These are phyloP conservation scores for Salvelinus namaycush DNA, from an alignment of 2,113 vertebrate genomes.

Conservation along the genomic window DNA sequence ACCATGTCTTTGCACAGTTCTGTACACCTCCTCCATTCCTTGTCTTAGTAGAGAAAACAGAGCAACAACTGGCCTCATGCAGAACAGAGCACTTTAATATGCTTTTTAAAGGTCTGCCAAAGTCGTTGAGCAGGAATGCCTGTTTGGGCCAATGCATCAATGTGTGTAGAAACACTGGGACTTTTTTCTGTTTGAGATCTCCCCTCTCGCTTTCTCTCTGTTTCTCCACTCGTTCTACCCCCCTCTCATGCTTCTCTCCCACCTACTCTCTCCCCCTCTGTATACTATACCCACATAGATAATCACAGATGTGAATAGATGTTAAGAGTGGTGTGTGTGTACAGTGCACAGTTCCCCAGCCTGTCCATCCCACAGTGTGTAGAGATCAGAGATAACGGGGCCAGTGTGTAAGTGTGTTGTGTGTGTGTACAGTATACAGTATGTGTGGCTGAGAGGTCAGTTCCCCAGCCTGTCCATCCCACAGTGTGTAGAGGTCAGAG, in stretches of 20 bases:
- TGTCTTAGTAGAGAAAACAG: slow-evolving; percentile 31
- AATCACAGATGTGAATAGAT: no score
- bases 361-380: slow-evolving; percentile 26
- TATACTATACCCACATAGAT: slow-evolving; percentile 1
- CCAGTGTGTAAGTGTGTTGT: no score
- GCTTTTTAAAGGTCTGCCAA: slow-evolving; percentile 68
- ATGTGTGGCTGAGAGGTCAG: no score
- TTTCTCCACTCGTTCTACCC: slow-evolving; percentile 4
- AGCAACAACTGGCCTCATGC: slow-evolving; percentile 58
- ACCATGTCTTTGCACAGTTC: no score
- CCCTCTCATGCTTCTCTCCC: slow-evolving; percentile 27
- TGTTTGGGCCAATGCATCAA: slow-evolving; percentile 58
- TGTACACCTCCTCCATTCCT: no score
- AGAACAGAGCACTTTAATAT: slow-evolving; percentile 65
- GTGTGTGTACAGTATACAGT: no score
- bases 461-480: no score
- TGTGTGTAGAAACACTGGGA: slow-evolving; percentile 52
- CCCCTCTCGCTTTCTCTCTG: slow-evolving; percentile 4
- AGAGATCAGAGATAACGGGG: not conserved
- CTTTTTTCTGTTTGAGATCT: slow-evolving; percentile 19
- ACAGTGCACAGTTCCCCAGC: slow-evolving; percentile 1
- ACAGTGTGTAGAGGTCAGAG: no score
- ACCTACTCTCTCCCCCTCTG: slow-evolving; percentile 22
- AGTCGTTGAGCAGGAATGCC: slow-evolving; percentile 69
- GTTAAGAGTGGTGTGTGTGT: not conserved